These are phyloP conservation scores for Stictocephala bisonia DNA, from an alignment of 2,888 invertebrate genomes.

Conservation along the genomic window DNA sequence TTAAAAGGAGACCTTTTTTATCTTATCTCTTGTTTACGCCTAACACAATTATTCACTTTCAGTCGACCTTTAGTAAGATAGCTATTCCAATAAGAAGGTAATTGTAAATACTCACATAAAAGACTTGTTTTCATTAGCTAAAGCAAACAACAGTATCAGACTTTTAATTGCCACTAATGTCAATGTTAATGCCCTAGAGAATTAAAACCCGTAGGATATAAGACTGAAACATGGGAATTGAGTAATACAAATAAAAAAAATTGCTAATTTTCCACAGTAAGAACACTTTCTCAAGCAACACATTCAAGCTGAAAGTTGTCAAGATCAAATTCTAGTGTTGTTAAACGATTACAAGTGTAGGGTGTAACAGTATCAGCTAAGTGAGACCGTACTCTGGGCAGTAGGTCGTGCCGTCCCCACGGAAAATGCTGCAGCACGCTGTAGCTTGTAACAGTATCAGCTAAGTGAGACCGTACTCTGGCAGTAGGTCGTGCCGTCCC, in stretches of 20 bases:
- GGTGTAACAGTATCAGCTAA: too few relatives aligned
- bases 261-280: neutral
- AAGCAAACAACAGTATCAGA: too few relatives aligned
- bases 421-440: too few relatives aligned
- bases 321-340: conserved; percentile 9
- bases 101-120: neutral
- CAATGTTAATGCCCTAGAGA: neutral
- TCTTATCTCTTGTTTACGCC: neutral
- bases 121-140: neutral
- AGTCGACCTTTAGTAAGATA: conserved; percentile 4
- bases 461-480: too few relatives aligned
- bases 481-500: too few relatives aligned
- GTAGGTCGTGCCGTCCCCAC: too few relatives aligned
- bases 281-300: neutral
- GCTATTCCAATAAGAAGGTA: conserved; percentile 3
- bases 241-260: conserved; percentile 8
- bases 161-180: neutral
- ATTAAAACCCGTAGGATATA: neutral
- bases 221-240: neutral
- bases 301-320: conserved; percentile 25
- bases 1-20: neutral
- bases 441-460: too few relatives aligned
- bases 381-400: too few relatives aligned
- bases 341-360: too few relatives aligned
- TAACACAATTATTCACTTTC: neutral